These are phyloP conservation scores for Cheilosia soror DNA, from an alignment of 2,888 invertebrate species.

Conservation along the genomic window DNA sequence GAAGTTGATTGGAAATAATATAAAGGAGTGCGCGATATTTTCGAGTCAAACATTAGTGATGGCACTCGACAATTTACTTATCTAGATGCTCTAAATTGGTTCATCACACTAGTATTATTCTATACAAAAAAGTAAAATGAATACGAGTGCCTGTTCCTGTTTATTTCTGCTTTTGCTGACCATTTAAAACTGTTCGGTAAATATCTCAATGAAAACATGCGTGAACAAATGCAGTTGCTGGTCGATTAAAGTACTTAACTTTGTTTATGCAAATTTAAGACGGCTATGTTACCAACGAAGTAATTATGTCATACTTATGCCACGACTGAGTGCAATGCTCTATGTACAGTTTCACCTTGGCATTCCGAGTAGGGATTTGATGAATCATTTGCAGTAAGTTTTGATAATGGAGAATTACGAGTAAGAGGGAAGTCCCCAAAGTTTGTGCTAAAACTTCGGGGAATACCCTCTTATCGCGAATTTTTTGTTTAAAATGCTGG, in stretches of 20 bases:
- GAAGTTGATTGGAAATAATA: neutral
- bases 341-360: conserved; percentile 7
- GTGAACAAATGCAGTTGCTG: neutral
- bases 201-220: neutral
- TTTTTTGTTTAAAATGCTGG: conserved; percentile 6
- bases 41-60: no score
- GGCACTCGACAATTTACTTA: no score
- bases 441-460: no score
- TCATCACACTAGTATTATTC: neutral
- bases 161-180: no score
- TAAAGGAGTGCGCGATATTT: no score
- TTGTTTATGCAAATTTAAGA: neutral
- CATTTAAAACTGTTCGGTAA: no score
- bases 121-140: no score
- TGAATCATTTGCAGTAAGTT: conserved; percentile 22
- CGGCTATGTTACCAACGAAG: neutral
- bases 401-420: neutral
- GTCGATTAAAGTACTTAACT: neutral
- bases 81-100: neutral
- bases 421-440: neutral
- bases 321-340: conserved; percentile 14
- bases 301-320: conserved; percentile 22
- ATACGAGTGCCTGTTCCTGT: no score
- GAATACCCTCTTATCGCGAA: neutral
- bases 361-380: neutral